Evolutionary conservation across 2,113 vertebrate genomes (phyloP).

Genomic region (Aptenodytes patagonicus): DNA sequence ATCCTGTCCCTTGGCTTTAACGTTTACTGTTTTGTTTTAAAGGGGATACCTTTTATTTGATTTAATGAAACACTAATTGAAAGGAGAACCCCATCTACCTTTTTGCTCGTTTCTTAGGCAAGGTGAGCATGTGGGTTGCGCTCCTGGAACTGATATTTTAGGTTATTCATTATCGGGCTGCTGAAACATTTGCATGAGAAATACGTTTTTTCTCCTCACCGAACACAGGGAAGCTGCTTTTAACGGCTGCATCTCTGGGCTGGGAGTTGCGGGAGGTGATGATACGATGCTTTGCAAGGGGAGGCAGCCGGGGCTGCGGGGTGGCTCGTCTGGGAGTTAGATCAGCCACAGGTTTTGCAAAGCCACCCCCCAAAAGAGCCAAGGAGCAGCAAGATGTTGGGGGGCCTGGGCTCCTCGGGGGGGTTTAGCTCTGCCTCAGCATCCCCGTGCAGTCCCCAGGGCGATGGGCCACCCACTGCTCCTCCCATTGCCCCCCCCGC

Average conservation of each 20-base stretch:
- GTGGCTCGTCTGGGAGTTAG: neutral
- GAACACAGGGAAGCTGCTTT: neutral
- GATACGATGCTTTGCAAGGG: neutral
- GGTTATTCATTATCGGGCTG: neutral
- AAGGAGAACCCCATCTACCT: neutral
- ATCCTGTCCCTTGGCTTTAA: slow-evolving; percentile 47
- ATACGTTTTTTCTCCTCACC: neutral
- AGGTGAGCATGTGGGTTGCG: neutral
- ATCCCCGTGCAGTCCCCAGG: neutral
- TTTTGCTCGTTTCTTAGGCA: neutral
- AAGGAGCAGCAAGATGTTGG: neutral
- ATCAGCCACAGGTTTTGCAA: neutral
- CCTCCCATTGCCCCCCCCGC: neutral
- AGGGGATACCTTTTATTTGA: neutral
- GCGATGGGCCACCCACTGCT: neutral
- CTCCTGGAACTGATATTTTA: neutral
- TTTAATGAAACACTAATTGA: slow-evolving; percentile 11
- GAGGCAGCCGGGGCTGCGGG: neutral
- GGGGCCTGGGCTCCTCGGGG: rapidly evolving
- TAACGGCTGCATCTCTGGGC: neutral
- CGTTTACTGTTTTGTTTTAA: neutral
- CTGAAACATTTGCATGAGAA: neutral
- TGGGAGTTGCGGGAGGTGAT: neutral
- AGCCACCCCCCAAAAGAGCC: neutral
- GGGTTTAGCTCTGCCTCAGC: neutral